Conservation (phyloP, 2,888 invertebrate genomes). For the Drosophila putrida region DNA sequence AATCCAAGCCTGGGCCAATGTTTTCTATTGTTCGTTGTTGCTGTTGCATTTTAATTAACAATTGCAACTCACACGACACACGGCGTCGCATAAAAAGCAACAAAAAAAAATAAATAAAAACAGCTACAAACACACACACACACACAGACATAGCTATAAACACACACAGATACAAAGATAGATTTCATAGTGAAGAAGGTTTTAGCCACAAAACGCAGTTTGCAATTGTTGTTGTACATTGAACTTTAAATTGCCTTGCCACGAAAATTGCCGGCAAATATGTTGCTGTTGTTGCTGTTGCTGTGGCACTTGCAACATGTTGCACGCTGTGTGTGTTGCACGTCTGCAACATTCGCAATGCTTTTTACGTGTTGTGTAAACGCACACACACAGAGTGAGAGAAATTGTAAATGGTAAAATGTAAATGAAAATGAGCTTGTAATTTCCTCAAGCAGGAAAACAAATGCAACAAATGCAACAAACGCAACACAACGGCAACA, state of each 20-base stretch:
- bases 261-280: conserved; percentile 50
- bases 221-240: conserved; percentile 66
- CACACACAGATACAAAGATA: conserved; percentile 7
- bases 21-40: conserved; percentile 59
- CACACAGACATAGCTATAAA: neutral
- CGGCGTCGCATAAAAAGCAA: conserved; percentile 17
- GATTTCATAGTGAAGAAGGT: conserved; percentile 5
- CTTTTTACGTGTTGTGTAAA: conserved; percentile 24
- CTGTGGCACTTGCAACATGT: conserved; percentile 41
- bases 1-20: conserved; percentile 50
- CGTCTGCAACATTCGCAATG: conserved; percentile 49
- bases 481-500: conserved; percentile 21
- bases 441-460: conserved; percentile 65
- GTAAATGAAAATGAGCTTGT: conserved; percentile 68
- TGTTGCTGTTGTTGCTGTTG: conserved; percentile 30
- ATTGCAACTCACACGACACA: conserved; percentile 61
- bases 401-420: conserved; percentile 61
- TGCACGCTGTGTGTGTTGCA: conserved; percentile 20
- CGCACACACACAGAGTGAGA: conserved; percentile 36
- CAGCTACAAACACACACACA: conserved; percentile 1
- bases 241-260: conserved; percentile 62
- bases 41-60: conserved; percentile 65
- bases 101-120: neutral
- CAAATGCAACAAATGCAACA: conserved; percentile 32
- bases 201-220: conserved; percentile 50